phyloP scores from a whole-genome alignment of 2,113 vertebrate species.

The pig (Sus scrofa) region T2T-Sscrofa CM000819.6:80233001-80233500 shows the following conservation, averaged over 20 bases:
- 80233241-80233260: neutral
- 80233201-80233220: neutral
- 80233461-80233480: slow-evolving; percentile 30
- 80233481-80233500: neutral
- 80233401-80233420: slow-evolving; percentile 31
- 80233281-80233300: neutral
- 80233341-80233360: neutral
- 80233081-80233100: neutral
- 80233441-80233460: slow-evolving; percentile 26
- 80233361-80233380: neutral
- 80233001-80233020: neutral
- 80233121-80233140: neutral
- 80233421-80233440: neutral
- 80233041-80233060: neutral
- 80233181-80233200: neutral
- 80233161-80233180: neutral
- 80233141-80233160: neutral
- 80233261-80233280: neutral
- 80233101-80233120: neutral
- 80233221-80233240: neutral
- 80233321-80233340: neutral
- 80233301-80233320: neutral
- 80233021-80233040: neutral
- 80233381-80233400: neutral
- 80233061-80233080: neutral